These are phyloP conservation scores for Cataglyphis hispanica DNA, from an alignment of 1,140 invertebrate species.

Conservation along the genomic window DNA sequence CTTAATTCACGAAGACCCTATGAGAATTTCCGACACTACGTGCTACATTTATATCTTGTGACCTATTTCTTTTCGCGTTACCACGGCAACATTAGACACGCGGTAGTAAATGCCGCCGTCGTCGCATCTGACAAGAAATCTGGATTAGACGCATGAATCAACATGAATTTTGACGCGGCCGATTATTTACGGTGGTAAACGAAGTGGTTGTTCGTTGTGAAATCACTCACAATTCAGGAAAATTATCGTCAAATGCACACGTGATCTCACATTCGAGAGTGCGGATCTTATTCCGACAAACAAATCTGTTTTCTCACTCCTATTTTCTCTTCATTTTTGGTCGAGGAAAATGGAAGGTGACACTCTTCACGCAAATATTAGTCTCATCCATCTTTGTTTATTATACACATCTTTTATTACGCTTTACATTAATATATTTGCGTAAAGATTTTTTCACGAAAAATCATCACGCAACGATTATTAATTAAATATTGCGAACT, in stretches of 20 bases:
- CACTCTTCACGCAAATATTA: not conserved
- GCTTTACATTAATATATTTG: not conserved
- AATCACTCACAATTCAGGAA: slow-evolving; percentile 3
- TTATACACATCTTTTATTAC: not conserved
- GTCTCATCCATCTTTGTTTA: slow-evolving; percentile 6
- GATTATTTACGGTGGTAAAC: slow-evolving; percentile 41
- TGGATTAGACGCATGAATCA: slow-evolving; percentile 42
- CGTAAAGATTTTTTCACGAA: not conserved
- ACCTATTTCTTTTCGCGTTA: slow-evolving; percentile 64
- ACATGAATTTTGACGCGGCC: slow-evolving; percentile 44
- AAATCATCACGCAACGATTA: not conserved
- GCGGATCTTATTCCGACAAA: not conserved
- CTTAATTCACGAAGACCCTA: slow-evolving; percentile 63
- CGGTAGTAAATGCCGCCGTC: slow-evolving; percentile 2
- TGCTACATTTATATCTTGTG: slow-evolving; percentile 60
- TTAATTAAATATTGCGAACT: not conserved
- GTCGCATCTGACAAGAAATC: slow-evolving; percentile 28
- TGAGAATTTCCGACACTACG: slow-evolving; percentile 61
- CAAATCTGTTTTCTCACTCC: slow-evolving; percentile 21
- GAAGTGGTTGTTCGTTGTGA: not conserved
- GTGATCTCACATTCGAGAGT: slow-evolving; percentile 1
- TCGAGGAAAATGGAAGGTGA: not conserved
- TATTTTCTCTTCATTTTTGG: not conserved
- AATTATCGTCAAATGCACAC: slow-evolving; percentile 25
- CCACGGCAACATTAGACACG: slow-evolving; percentile 41